phyloP scores from a whole-genome alignment of 2,888 invertebrate genomes.

The Labia minor region DNA sequence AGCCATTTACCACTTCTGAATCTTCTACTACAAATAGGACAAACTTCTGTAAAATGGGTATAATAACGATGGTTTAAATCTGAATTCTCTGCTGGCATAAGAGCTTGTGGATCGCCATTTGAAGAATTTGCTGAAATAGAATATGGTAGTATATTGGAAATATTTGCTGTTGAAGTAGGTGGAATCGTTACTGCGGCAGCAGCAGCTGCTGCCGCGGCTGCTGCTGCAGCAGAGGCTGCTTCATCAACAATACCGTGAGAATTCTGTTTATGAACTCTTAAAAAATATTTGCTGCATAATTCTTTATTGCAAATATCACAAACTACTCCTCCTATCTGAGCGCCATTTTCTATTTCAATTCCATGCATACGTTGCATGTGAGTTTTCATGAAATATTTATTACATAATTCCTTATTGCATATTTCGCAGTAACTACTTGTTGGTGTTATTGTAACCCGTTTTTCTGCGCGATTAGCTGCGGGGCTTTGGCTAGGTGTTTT shows the following conservation, averaged over 20 bases:
- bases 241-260: conserved; percentile 93
- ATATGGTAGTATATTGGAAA: conserved; percentile 27
- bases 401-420: conserved; percentile 97
- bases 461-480: conserved; percentile 36
- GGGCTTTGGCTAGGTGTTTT: conserved; percentile 26
- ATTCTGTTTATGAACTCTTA: conserved; percentile 95
- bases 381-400: conserved; percentile 99
- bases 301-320: conserved; percentile 98
- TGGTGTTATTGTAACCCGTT: conserved; percentile 51
- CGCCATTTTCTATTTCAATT: conserved; percentile 84
- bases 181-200: conserved; percentile 37
- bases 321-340: conserved; percentile 84
- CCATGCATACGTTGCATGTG: conserved; percentile 99
- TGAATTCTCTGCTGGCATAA: conserved; percentile 45
- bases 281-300: conserved; percentile 93
- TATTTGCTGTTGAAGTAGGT: conserved; percentile 27
- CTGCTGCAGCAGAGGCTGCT: conserved; percentile 38
- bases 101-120: conserved; percentile 36
- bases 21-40: conserved; percentile 74
- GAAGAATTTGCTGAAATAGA: conserved; percentile 9
- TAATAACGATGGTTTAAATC: conserved; percentile 53
- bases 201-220: conserved; percentile 16
- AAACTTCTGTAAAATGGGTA: conserved; percentile 61
- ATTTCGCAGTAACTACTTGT: conserved; percentile 91
- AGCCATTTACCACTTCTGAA: conserved; percentile 82